Evolutionary conservation across 2,888 invertebrate genomes (phyloP).

Genomic region (Drosophila tanythrix): DNA sequence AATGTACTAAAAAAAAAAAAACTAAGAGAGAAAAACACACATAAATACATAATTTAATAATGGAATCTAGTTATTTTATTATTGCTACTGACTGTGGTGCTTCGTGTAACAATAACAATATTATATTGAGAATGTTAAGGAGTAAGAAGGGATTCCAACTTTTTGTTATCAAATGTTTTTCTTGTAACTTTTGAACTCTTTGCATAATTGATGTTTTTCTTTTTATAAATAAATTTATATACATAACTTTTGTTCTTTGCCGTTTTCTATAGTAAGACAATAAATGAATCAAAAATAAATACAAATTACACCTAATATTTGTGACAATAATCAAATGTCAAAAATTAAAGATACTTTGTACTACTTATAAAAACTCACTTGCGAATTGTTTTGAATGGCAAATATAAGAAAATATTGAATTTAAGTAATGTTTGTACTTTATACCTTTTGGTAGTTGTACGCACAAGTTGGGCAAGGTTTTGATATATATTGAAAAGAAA

Average conservation of each 20-base stretch:
- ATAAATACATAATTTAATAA: conserved; percentile 21
- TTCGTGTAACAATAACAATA: conserved; percentile 64
- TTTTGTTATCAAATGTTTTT: conserved; percentile 71
- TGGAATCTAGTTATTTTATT: conserved; percentile 60
- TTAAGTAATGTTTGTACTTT: conserved; percentile 43
- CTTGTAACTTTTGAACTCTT: conserved; percentile 69
- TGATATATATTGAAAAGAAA: conserved; percentile 27
- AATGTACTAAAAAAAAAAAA: conserved; percentile 59
- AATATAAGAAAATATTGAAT: conserved; percentile 43
- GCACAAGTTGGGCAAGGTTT: conserved; percentile 53
- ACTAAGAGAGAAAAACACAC: conserved; percentile 31
- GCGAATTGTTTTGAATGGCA: conserved; percentile 37
- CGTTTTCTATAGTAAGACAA: conserved; percentile 20
- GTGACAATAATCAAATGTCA: conserved; percentile 56
- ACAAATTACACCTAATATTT: conserved; percentile 26
- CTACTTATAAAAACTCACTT: conserved; percentile 11
- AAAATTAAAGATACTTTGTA: conserved; percentile 8
- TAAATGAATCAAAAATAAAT: conserved; percentile 23
- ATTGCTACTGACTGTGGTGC: conserved; percentile 78
- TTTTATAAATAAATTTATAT: conserved; percentile 56
- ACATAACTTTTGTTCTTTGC: conserved; percentile 57
- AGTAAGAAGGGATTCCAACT: conserved; percentile 19
- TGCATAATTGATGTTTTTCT: conserved; percentile 68
- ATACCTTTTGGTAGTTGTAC: conserved; percentile 63
- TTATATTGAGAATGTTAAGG: conserved; percentile 47